Evolutionary conservation across 2,888 invertebrate species (phyloP), one percentile per base, ranked within the genome.

Genomic region (Acrobasis repandana): DNA sequence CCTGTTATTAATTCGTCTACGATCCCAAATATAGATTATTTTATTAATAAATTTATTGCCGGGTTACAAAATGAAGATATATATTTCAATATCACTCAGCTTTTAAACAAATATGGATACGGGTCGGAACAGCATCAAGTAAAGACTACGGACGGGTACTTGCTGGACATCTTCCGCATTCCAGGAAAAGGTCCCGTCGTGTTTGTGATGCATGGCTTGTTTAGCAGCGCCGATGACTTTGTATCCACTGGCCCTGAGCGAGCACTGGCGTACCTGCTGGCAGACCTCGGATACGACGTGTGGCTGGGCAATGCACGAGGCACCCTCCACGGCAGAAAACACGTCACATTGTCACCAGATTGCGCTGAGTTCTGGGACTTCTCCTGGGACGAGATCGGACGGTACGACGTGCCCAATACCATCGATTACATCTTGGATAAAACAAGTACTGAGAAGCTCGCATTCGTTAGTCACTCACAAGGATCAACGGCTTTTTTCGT

Each of bases 351-450:
- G 8, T 50, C 58, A 0, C 61, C 61, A 8, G 56, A 62, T 9
- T 51, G 59, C 9, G 16, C 18, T 14, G 60, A 70, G 1, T 72
- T 69, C 59, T 74, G 71, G 72, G 58, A 64, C 9, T 81, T 65
- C 73, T 94, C 94, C 65, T 95, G 93, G 91, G 93, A 95, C 71
- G 94, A 96, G 71, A 94, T 95, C 82, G 95, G 94, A 0, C 67
- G 77, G 14, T 90, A 90, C 68, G 96, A 96, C 76, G 66, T 95
- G 4, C 94, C 95, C 8, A 94, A 94, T 0, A 93, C 93, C 80
- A 91, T 96, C 15, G 93, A 95, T 72, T 90, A 93, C 71, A 86
- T 94, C 9, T 60, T 91, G n/a, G 14, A 58, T 1, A 15, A 10
- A 18, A 58, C 58, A 5, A 38, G 38, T 14, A 11, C 50, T 14